Conservation (phyloP, 2,888 invertebrate species). For the Danaus chrysippus region DNA sequence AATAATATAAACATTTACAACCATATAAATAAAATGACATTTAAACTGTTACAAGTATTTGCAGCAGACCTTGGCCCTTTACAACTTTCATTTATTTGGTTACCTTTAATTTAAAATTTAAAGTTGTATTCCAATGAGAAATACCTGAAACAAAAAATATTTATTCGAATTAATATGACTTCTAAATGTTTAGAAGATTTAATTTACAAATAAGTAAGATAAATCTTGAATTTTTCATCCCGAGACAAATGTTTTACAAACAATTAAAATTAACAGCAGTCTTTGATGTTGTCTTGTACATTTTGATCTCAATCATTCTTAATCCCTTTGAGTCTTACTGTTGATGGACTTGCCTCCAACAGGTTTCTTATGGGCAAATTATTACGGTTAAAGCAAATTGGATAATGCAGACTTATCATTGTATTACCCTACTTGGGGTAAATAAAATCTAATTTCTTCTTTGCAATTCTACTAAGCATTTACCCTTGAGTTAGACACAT, state of each 20-base stretch:
- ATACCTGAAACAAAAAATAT: slow-evolving; percentile 38
- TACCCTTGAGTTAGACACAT: too few relatives aligned
- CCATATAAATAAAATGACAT: not conserved
- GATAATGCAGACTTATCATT: slow-evolving; percentile 44
- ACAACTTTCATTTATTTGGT: slow-evolving; percentile 13
- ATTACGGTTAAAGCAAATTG: slow-evolving; percentile 66
- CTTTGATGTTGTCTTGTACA: slow-evolving; percentile 51
- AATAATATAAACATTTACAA: not conserved
- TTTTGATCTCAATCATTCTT: slow-evolving; percentile 60
- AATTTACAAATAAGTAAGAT: slow-evolving; percentile 25
- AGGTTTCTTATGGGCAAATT: slow-evolving; percentile 65
- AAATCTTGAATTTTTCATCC: not conserved
- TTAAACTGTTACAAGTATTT: not conserved
- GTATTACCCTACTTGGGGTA: slow-evolving; percentile 50
- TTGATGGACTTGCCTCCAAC: slow-evolving; percentile 48
- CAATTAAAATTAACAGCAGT: slow-evolving; percentile 18
- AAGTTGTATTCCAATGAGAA: slow-evolving; percentile 11
- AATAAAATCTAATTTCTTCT: slow-evolving; percentile 46
- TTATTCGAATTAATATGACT: too few relatives aligned
- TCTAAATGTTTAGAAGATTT: slow-evolving; percentile 3
- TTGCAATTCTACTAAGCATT: slow-evolving; percentile 20
- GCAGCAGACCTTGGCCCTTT: not conserved
- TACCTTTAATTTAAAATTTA: slow-evolving; percentile 2
- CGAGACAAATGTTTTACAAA: slow-evolving; percentile 2
- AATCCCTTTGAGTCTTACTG: slow-evolving; percentile 55